A percentile compares a stretch with the other conserved stretches of the same genome.
Conservation (phyloP, 1,140 invertebrate genomes). For the Oryctes rhinoceros region DNA sequence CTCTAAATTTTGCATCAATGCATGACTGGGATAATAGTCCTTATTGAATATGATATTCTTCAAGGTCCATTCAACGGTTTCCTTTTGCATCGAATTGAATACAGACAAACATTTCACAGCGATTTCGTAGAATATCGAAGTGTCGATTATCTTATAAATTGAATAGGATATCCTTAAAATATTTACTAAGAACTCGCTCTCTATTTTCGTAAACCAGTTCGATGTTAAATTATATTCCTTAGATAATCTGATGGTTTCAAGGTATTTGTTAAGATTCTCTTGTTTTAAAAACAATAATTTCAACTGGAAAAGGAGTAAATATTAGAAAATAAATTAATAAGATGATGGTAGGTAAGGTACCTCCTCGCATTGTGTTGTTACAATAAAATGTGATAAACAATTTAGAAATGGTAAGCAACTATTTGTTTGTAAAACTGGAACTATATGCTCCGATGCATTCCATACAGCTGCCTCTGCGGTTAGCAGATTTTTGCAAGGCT, state of each 20-base stretch:
- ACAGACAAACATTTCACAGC: slow-evolving; percentile 65
- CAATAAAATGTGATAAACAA: slow-evolving; percentile 60
- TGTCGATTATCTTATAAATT: slow-evolving; percentile 60
- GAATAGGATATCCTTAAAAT: slow-evolving; percentile 62
- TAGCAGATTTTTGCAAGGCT: slow-evolving; percentile 57
- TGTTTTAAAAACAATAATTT: slow-evolving; percentile 57
- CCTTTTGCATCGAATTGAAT: slow-evolving; percentile 63
- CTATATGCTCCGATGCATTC: slow-evolving; percentile 62
- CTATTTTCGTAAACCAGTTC: slow-evolving; percentile 68
- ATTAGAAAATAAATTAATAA: neutral
- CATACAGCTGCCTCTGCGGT: slow-evolving; percentile 61
- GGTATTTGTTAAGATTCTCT: slow-evolving; percentile 53
- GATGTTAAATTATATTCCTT: slow-evolving; percentile 57
- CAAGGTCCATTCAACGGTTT: slow-evolving; percentile 63
- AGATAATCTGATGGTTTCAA: slow-evolving; percentile 46
- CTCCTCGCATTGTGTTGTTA: slow-evolving; percentile 47
- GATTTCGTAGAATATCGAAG: slow-evolving; percentile 61
- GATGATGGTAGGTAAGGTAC: slow-evolving; percentile 34
- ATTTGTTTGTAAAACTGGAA: slow-evolving; percentile 62
- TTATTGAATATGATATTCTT: slow-evolving; percentile 66
- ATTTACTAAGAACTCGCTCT: slow-evolving; percentile 64
- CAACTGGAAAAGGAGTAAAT: slow-evolving; percentile 51
- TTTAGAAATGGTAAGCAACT: slow-evolving; percentile 65
- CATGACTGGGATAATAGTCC: slow-evolving; percentile 65
- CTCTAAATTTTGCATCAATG: slow-evolving; percentile 63